Evolutionary conservation across 2,113 vertebrate genomes (phyloP).

Genomic region (Morone saxatilis): DNA sequence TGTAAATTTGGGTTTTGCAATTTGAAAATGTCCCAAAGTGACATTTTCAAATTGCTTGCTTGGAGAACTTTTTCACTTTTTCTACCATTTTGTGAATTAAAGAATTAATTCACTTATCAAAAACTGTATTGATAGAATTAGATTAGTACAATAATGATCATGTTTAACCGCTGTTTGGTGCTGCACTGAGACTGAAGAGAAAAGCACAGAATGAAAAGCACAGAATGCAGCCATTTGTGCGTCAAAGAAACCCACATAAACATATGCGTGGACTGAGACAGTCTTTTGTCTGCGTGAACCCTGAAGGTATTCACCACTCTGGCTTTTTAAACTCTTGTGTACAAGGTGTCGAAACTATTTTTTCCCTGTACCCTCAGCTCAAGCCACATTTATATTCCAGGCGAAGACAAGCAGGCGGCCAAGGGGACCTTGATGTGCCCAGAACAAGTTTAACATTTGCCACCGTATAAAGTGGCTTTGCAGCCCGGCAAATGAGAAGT

Average conservation of each 20-base stretch:
- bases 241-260: conserved; percentile 1
- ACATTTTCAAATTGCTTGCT: too few relatives aligned
- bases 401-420: conserved; percentile 51
- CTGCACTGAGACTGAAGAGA: background rate
- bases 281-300: background rate
- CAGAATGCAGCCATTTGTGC: background rate
- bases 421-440: conserved; percentile 76
- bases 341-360: conserved; percentile 36
- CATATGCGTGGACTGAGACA: background rate
- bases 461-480: conserved; percentile 69
- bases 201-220: background rate
- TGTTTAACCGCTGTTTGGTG: background rate
- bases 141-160: background rate
- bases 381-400: conserved; percentile 71
- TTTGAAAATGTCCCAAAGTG: background rate
- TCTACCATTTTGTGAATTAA: background rate
- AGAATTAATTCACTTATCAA: background rate
- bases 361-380: conserved; percentile 7
- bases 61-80: background rate
- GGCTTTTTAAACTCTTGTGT: conserved; percentile 41
- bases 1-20: background rate
- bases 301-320: background rate
- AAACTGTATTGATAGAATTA: background rate
- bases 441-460: conserved; percentile 78
- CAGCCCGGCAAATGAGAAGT: conserved; percentile 71